Base-by-base conservation (phyloP, 2,113 vertebrate genomes). In the Ellobius talpinus region DNA sequence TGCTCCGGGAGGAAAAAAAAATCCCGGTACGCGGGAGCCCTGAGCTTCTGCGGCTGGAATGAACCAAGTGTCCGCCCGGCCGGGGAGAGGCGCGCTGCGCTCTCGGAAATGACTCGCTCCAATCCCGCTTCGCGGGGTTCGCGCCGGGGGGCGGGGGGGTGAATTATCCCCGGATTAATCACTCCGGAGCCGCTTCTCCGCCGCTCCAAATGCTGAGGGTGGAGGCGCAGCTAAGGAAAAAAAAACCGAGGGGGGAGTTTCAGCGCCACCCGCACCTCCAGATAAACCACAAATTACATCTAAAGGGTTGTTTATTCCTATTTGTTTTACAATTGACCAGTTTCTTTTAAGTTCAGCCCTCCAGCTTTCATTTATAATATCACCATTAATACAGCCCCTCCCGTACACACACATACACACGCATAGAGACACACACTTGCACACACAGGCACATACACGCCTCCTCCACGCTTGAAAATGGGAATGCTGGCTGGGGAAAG, bases 121-220 rank as follows among this genome's bases (percentile, higher is more conserved):
- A 98, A 98, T 97, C 97, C 95, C 87, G 97, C 97, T 98, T 97
- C 96, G 97, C 97, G 95, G 97, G 97, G 97, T 97, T 97, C 97
- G 97, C 97, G 97, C 97, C 97, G 97, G 97, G 97, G 97, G 97
- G 96, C 47, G 94, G 66, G 92, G 90, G 97, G 95, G 97, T 70
- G 97, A 97, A 97, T 98, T 98, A 97, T 98, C 97, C 97, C 97
- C 97, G 97, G 97, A 98, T 98, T 98, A 98, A 98, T 98, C 97
- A 98, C 97, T 97, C 97, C 42, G 87, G 93, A 97, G 96, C 97
- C 93, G 97, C 96, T 97, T 97, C 97, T 93, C 94, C 92, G 92
- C 92, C 76, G 95, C 97, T 97, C 79, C 97, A 94, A 96, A 95
- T 45, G 96, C 96, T 92, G 92, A 81, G 94, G 95, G 95, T 97